phyloP scores from a whole-genome alignment of 2,797 vertebrate genomes.

The Octomys mimax region DNA sequence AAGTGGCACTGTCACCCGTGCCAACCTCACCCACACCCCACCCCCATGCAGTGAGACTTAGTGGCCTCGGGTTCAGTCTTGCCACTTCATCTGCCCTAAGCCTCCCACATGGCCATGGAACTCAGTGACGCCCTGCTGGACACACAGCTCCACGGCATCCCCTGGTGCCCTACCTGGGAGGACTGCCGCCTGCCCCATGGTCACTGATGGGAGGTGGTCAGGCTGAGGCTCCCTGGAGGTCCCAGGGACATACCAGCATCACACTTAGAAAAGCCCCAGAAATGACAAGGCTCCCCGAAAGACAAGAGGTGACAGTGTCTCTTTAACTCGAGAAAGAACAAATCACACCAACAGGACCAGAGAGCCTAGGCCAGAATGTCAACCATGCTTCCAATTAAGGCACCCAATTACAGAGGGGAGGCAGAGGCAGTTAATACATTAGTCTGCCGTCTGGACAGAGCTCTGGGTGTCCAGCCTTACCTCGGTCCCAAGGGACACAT shows the following conservation, averaged over 20 bases:
- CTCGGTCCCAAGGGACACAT: constrained; percentile 77
- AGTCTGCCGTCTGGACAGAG: constrained; percentile 71
- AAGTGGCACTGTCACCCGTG: constrained; percentile 82
- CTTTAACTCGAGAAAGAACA: constrained; percentile 81
- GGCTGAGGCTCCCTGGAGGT: background rate
- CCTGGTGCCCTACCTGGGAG: background rate
- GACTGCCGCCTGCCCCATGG: background rate
- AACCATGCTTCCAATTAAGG: constrained; percentile 84
- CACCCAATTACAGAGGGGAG: constrained; percentile 66
- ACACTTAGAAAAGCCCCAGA: background rate
- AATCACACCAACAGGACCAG: constrained; percentile 64
- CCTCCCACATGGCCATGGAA: background rate
- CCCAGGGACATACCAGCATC: background rate
- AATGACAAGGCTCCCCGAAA: background rate
- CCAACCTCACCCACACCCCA: background rate
- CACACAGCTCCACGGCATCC: background rate
- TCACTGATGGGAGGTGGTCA: background rate
- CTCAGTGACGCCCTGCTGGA: background rate
- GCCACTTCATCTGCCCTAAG: background rate
- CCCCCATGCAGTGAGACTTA: background rate
- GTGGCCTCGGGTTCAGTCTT: background rate
- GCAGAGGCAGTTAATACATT: constrained; percentile 80
- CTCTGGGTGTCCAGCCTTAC: constrained; percentile 78
- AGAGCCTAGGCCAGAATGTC: constrained; percentile 69
- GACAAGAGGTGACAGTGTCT: constrained; percentile 82